phyloP scores from a whole-genome alignment of 2,113 vertebrate species.

The Eretmochelys imbricata region DNA sequence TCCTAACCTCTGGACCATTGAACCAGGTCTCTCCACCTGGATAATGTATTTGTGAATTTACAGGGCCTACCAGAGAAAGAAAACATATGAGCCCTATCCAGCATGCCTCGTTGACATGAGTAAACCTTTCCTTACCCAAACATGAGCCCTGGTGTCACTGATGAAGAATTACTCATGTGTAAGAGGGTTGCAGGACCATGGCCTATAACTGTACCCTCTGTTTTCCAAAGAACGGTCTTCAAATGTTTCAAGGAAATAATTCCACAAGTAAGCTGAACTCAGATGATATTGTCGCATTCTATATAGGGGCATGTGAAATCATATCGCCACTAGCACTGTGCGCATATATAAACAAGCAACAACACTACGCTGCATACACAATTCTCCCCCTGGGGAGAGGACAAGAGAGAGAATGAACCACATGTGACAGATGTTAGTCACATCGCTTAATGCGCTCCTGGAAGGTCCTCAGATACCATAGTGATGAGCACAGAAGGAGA shows the following conservation, averaged over 20 bases:
- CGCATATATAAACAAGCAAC: conserved; percentile 27
- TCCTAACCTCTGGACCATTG: not conserved
- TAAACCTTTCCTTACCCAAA: not conserved
- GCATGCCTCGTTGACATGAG: not conserved
- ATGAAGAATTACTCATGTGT: not conserved
- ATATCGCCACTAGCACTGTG: not conserved
- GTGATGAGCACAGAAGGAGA: not conserved
- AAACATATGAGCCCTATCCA: not conserved
- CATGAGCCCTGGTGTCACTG: not conserved
- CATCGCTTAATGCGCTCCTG: not conserved
- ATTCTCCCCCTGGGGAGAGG: not conserved
- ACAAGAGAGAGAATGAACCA: fast-evolving
- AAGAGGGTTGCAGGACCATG: not conserved
- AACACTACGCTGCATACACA: conserved; percentile 27
- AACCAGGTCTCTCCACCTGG: not conserved
- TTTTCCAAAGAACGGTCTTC: not conserved
- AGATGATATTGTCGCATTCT: conserved; percentile 60
- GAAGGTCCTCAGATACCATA: not conserved
- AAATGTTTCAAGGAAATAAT: conserved; percentile 33
- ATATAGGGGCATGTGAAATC: conserved; percentile 55
- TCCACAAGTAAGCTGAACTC: conserved; percentile 60
- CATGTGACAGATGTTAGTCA: not conserved
- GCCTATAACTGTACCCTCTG: not conserved
- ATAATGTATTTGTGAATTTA: not conserved
- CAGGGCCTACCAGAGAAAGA: not conserved